Conservation (phyloP, 2,888 invertebrate species). For the Epistrophe eligans region DNA sequence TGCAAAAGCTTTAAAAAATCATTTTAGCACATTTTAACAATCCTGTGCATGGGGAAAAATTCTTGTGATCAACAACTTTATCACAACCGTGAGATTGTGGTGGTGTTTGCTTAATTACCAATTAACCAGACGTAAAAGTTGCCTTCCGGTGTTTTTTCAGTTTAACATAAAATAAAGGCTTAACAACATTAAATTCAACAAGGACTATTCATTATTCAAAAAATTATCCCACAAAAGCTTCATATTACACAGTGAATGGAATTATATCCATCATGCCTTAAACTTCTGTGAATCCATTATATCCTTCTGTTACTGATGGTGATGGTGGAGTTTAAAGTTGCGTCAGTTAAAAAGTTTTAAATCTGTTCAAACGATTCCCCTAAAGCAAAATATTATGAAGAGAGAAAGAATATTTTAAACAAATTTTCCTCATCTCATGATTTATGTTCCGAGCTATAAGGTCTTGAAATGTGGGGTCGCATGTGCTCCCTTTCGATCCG, state of each 20-base stretch:
- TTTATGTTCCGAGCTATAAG: conserved; percentile 36
- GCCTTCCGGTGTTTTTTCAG: neutral
- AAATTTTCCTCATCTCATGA: conserved; percentile 52
- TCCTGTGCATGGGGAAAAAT: neutral
- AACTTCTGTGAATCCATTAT: conserved; percentile 23
- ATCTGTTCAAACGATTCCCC: conserved; percentile 34
- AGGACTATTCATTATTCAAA: conserved; percentile 7
- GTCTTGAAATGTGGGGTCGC: conserved; percentile 18
- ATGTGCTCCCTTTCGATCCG: conserved; percentile 10
- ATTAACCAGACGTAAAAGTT: neutral
- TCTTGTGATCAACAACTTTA: neutral
- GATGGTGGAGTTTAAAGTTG: conserved; percentile 21
- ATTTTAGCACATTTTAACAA: neutral
- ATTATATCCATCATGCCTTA: conserved; percentile 2
- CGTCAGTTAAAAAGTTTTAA: conserved; percentile 45
- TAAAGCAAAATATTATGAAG: conserved; percentile 36
- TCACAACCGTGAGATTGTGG: neutral
- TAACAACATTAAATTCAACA: conserved; percentile 20
- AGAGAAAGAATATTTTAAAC: conserved; percentile 54
- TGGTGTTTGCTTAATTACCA: conserved; percentile 10
- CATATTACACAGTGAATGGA: conserved; percentile 17
- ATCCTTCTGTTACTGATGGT: neutral
- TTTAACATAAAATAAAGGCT: conserved; percentile 16
- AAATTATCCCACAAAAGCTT: conserved; percentile 28
- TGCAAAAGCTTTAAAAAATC: neutral